Evolutionary conservation across 2,113 vertebrate species (phyloP).

Genomic region (Pseudonaja textilis): DNA sequence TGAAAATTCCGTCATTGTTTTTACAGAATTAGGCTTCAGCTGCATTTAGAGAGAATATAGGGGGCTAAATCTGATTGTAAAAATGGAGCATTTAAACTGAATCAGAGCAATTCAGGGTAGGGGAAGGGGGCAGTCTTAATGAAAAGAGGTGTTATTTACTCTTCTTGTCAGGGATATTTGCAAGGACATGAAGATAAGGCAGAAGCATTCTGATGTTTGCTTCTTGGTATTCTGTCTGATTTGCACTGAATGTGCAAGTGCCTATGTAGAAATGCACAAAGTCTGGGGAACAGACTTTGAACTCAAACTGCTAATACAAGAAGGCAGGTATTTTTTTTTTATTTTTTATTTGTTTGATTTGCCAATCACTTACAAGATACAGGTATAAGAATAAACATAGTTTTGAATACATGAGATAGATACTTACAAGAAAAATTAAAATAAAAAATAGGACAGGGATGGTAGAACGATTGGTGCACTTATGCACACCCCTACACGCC

Average conservation of each 20-base stretch:
- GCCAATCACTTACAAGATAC: no score
- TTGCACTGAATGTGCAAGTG: background rate
- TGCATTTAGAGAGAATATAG: background rate
- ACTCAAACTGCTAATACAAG: no score
- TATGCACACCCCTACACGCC: no score
- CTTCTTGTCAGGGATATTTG: background rate
- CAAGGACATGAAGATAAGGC: background rate
- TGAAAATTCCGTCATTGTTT: background rate
- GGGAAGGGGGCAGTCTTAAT: background rate
- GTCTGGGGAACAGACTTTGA: no score
- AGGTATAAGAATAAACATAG: no score
- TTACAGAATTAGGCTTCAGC: background rate
- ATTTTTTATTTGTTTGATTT: no score
- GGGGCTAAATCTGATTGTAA: background rate
- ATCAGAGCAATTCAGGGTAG: background rate
- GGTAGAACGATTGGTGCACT: no score
- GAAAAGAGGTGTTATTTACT: background rate
- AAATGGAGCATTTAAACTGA: background rate
- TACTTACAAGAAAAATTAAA: no score
- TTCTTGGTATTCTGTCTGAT: background rate
- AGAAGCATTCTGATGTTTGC: background rate
- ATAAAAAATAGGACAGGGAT: no score
- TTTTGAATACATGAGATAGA: no score
- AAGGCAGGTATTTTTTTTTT: no score
- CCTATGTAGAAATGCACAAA: no score